Percentiles rank a stretch among this genome's conserved stretches.
phyloP scores from a whole-genome alignment of 2,888 invertebrate species.

The Microlaimidae sp. region DNA sequence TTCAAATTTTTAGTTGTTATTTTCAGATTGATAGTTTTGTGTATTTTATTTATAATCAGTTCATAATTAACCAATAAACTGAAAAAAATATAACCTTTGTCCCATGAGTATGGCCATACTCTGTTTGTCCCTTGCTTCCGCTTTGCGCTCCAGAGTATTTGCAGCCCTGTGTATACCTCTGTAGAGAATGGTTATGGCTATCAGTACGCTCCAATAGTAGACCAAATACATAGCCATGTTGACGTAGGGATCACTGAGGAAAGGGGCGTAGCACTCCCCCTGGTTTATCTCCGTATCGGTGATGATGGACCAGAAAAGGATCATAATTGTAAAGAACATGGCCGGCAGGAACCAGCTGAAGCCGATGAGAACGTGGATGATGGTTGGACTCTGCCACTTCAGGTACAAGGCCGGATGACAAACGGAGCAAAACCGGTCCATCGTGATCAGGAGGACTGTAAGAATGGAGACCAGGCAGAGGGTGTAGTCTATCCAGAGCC shows the following conservation, averaged over 20 bases:
- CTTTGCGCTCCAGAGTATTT: constrained; percentile 10
- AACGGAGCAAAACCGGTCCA: constrained; percentile 29
- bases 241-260: constrained; percentile 31
- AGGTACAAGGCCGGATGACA: constrained; percentile 33
- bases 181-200: constrained; percentile 34
- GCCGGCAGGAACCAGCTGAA: constrained; percentile 31
- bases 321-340: constrained; percentile 32
- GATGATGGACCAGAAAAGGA: constrained; percentile 32
- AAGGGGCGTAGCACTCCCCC: constrained; percentile 30
- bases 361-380: constrained; percentile 45
- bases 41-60: too few species aligned
- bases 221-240: constrained; percentile 35
- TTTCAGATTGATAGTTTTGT: too few species aligned
- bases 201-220: constrained; percentile 33
- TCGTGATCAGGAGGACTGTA: constrained; percentile 31
- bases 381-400: constrained; percentile 50
- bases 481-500: constrained; percentile 34
- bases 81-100: too few species aligned
- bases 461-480: constrained; percentile 34
- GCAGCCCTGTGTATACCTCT: constrained; percentile 17
- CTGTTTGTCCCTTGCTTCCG: constrained; percentile 7
- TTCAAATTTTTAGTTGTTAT: too few species aligned
- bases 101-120: constrained; percentile 5
- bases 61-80: too few species aligned
- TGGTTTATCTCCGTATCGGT: too few species aligned